These are phyloP conservation scores for Tarsius wallacei DNA, from an alignment of 2,797 vertebrate genomes.

Conservation along the genomic window DNA sequence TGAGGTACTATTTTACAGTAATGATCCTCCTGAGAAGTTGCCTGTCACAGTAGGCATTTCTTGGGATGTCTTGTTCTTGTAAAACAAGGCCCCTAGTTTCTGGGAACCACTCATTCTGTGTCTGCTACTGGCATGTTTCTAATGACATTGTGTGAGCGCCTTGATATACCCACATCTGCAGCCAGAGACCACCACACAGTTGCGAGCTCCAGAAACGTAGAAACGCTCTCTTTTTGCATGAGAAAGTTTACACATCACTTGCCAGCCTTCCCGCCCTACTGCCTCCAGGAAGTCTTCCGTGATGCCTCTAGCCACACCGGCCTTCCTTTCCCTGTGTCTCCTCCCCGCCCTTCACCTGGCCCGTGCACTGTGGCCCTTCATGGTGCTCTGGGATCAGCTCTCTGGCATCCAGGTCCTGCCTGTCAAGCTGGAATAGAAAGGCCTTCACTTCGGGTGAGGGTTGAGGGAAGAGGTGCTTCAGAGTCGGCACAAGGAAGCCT, in stretches of 20 bases:
- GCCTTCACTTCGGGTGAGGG: neutral
- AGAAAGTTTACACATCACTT: neutral
- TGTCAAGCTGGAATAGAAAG: neutral
- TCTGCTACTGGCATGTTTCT: neutral
- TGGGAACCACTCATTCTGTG: neutral
- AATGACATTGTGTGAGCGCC: neutral
- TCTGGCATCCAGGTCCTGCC: neutral
- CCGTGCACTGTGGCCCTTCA: neutral
- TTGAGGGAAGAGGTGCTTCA: neutral
- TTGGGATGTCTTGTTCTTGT: neutral
- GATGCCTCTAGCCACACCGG: neutral
- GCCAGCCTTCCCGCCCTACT: neutral
- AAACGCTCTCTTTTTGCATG: neutral
- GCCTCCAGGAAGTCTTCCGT: conserved; percentile 5
- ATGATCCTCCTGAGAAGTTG: neutral
- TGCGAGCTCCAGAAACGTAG: neutral
- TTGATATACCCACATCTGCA: neutral
- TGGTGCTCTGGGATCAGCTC: neutral
- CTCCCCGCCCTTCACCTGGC: neutral
- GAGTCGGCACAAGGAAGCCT: neutral
- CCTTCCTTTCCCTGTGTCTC: neutral
- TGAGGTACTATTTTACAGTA: neutral
- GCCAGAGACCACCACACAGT: neutral
- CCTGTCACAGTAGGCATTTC: too few species aligned
- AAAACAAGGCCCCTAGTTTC: neutral